phyloP scores from a whole-genome alignment of 1,140 invertebrate species.

The Rhysida immarginata region DNA sequence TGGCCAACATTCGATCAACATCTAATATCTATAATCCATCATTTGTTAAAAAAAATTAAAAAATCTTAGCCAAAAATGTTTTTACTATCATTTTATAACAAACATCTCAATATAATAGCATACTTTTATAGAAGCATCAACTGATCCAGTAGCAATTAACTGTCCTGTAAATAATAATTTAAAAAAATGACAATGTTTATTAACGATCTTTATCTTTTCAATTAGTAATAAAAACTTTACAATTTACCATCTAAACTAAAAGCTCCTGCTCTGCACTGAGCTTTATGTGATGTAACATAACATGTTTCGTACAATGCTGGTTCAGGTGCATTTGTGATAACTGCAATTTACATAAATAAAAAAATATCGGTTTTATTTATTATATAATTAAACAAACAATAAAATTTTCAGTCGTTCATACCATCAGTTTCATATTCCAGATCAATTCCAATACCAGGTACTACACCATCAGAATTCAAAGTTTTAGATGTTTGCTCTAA shows the following conservation, averaged over 20 bases:
- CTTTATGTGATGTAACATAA: conserved; percentile 97
- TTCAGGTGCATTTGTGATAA: conserved; percentile 72
- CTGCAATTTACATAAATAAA: conserved; percentile 24
- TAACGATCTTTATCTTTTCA: not conserved
- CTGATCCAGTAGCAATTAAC: conserved; percentile 92
- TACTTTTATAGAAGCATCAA: conserved; percentile 94
- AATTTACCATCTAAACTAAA: conserved; percentile 69
- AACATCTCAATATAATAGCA: no score
- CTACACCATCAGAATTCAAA: conserved; percentile 1
- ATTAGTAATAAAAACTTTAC: not conserved
- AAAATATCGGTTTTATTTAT: no score
- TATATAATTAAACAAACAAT: no score
- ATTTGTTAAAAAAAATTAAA: conserved; percentile 7
- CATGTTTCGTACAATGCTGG: conserved; percentile 94
- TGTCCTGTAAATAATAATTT: conserved; percentile 39
- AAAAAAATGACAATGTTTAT: not conserved
- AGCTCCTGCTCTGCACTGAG: conserved; percentile 80
- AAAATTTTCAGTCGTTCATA: conserved; percentile 13
- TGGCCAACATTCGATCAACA: conserved; percentile 93
- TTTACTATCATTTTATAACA: no score
- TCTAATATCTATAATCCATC: conserved; percentile 63
- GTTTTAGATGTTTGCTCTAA: no score
- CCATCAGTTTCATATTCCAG: conserved; percentile 89
- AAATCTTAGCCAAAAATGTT: not conserved
- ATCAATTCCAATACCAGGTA: conserved; percentile 51